Evolutionary conservation across 92 coral and sea anemone species (phyloP).

Genomic region (Hydrozoanthus gracilis): DNA sequence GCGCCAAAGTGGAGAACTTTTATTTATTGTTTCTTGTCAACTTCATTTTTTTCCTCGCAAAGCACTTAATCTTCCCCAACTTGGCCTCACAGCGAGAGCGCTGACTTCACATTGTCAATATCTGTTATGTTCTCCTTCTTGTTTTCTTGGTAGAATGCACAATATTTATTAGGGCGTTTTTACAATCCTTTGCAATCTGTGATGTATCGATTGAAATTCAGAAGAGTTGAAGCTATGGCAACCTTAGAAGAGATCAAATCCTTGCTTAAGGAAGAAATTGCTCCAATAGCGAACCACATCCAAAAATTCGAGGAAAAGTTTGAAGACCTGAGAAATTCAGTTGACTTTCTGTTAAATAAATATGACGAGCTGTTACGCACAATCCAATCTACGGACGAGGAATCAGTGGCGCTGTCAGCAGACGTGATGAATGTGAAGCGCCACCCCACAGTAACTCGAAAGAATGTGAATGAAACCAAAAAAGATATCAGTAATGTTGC

Average conservation of each 20-base stretch:
- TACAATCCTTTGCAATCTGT: not conserved
- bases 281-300: too few relatives aligned
- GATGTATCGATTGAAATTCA: not conserved
- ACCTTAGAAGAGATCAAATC: too few relatives aligned
- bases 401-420: not conserved
- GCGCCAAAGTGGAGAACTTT: not conserved
- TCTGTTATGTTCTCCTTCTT: constrained; percentile 2
- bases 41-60: constrained; percentile 1
- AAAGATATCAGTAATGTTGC: not conserved
- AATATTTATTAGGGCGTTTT: constrained; percentile 7
- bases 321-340: too few relatives aligned
- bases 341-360: not conserved
- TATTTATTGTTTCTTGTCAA: not conserved
- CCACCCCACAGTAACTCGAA: not conserved
- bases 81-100: constrained; percentile 7
- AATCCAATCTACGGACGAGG: not conserved
- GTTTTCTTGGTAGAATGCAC: not conserved
- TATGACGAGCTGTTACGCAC: not conserved
- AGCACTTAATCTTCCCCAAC: not conserved
- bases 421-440: constrained; percentile 7
- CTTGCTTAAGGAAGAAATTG: too few relatives aligned
- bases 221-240: too few relatives aligned
- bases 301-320: too few relatives aligned
- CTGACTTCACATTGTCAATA: not conserved
- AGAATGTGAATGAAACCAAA: not conserved